Base-by-base conservation (phyloP, 53 echinoderm and acorn worm species). In the Holothuria leucospilota region DNA sequence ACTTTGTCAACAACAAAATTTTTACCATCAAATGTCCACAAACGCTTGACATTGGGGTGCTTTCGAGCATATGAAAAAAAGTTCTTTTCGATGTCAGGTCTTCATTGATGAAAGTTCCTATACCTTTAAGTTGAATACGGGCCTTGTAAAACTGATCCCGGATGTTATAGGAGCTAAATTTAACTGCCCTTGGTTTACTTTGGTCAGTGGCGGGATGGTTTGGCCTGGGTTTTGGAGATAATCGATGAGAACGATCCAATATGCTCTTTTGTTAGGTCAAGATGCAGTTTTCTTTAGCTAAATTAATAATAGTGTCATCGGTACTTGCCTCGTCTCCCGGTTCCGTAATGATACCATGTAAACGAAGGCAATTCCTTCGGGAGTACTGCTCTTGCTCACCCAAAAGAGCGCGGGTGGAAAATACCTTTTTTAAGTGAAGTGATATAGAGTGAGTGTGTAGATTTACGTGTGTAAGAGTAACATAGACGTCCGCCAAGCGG, bases 201-300 rank as follows among this genome's bases (percentile, higher is more conserved):
- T 42, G 42, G 42, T 42, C 42, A 42, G 42, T 42, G 64, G 64
- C 64, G 23, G 27, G n/a, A 5, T 24, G n/a, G 64, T 63, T n/a
- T 63, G 64, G 64, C 27, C 23, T 26, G 5, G 64, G 71, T 29
- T 39, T 29, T 12, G 30, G 71, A 39, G 71, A 29, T 29, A 71
- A 26, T 20, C 71, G 20, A 39, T 71, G 71, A 29, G 71, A 71
- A 8, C 8, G 71, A 71, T 71, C 71, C n/a, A 29, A 71, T 34
- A 20, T 34, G 30, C 40, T 71, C 40, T 71, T 71, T 71, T n/a
- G 64, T 71, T 39, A 71, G 71, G 71, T 34, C 29, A 39, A 34
- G 30, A 34, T 71, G 30, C 71, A 71, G 40, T 13, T 71, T 71
- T 29, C 71, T 71, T 71, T 71, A 34, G 38, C 38, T 18, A 71